Evolutionary conservation across 1,140 invertebrate genomes (phyloP).

Genomic region (Hylaeus anthracinus): DNA sequence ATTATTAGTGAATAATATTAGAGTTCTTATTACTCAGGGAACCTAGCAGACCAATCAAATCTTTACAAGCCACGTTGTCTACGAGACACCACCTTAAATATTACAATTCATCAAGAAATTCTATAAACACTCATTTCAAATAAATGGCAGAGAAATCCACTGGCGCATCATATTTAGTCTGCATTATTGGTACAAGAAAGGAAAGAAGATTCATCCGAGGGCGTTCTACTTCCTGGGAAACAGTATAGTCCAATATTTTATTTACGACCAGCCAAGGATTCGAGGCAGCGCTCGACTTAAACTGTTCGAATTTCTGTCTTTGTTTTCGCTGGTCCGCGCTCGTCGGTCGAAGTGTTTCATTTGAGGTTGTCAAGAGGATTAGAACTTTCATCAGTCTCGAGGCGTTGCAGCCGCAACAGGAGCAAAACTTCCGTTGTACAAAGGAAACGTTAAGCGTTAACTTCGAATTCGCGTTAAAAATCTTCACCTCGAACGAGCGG

Average conservation of each 20-base stretch:
- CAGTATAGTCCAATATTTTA: not conserved
- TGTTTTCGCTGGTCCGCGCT: conserved; percentile 42
- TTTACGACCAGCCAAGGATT: not conserved
- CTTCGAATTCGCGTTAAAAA: conserved; percentile 31
- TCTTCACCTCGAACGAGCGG: not conserved
- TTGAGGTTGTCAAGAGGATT: conserved; percentile 60
- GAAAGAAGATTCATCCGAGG: not conserved
- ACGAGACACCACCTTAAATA: too few species aligned
- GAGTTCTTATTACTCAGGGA: too few species aligned
- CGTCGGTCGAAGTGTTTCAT: conserved; percentile 53
- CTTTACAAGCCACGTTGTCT: too few species aligned
- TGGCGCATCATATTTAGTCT: too few species aligned
- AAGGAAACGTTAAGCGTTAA: not conserved
- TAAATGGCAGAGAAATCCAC: too few species aligned
- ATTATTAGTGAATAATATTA: too few species aligned
- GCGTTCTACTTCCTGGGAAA: not conserved
- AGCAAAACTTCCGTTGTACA: conserved; percentile 1
- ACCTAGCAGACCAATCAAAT: too few species aligned
- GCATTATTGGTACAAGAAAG: too few species aligned
- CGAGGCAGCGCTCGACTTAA: conserved; percentile 36
- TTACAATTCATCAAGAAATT: too few species aligned
- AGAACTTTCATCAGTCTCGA: conserved; percentile 63
- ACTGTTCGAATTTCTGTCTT: conserved; percentile 47
- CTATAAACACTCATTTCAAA: too few species aligned
- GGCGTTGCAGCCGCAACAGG: conserved; percentile 21